phyloP scores from a whole-genome alignment of 2,797 vertebrate genomes.

The Falco cherrug region DNA sequence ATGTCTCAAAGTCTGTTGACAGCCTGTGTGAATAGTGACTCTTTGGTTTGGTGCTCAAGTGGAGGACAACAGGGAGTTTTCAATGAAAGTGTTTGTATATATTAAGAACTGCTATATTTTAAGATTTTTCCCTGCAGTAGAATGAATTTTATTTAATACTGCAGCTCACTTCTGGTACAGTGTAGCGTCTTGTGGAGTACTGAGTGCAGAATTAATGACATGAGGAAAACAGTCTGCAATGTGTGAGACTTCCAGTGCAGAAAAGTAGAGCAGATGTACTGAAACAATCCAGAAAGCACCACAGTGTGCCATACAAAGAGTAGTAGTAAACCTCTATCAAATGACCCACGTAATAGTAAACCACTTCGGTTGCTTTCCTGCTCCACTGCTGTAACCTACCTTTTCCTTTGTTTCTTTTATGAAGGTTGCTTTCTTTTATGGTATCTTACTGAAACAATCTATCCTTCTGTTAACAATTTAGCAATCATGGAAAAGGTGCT shows the following conservation, averaged over 20 bases:
- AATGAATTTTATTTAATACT: constrained; percentile 42
- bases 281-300: constrained; percentile 16
- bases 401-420: background rate
- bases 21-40: constrained; percentile 51
- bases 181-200: constrained; percentile 17
- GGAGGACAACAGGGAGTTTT: constrained; percentile 13
- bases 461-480: background rate
- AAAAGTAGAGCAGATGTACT: background rate
- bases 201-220: constrained; percentile 20
- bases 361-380: background rate
- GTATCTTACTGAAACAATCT: constrained; percentile 19
- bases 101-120: constrained; percentile 32
- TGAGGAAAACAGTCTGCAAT: background rate
- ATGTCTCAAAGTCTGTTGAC: constrained; percentile 52
- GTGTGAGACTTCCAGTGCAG: constrained; percentile 9
- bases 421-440: background rate
- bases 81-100: constrained; percentile 37
- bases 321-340: background rate
- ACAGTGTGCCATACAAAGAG: background rate
- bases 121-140: constrained; percentile 29
- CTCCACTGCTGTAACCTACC: constrained; percentile 1
- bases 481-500: constrained; percentile 33
- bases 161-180: constrained; percentile 17
- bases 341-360: background rate
- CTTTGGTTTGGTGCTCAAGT: background rate